These are phyloP conservation scores for Anastatus disparis DNA, from an alignment of 1,140 invertebrate genomes.

Conservation along the genomic window DNA sequence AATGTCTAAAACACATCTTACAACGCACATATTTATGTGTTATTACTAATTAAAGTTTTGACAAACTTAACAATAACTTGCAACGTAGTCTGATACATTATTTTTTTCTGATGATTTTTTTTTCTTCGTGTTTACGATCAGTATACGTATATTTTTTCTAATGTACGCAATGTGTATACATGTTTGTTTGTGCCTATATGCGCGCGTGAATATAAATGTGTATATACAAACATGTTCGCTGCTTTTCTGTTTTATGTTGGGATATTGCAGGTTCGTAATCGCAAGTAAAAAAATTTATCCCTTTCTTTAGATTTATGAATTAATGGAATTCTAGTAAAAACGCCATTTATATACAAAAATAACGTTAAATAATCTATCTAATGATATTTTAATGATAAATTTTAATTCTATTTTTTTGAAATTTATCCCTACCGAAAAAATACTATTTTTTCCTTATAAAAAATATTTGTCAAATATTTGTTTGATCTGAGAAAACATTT, in stretches of 20 bases:
- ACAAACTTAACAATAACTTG: conserved; percentile 32
- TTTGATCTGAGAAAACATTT: conserved; percentile 19
- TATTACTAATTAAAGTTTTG: conserved; percentile 24
- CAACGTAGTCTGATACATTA: neutral
- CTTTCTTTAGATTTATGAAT: neutral
- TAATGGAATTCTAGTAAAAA: conserved; percentile 18
- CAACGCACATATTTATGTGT: neutral
- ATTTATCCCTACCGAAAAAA: neutral
- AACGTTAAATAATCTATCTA: conserved; percentile 20
- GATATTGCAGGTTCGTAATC: neutral
- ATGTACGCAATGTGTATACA: conserved; percentile 1
- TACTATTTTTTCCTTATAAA: neutral
- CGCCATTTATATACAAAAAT: conserved; percentile 33
- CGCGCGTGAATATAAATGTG: neutral
- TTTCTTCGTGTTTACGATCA: neutral
- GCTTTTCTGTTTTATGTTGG: conserved; percentile 1
- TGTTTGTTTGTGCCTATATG: neutral
- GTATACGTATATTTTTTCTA: too few relatives aligned
- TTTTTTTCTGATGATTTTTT: neutral
- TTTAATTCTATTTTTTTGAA: neutral
- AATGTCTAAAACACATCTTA: neutral
- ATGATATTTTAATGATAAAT: conserved; percentile 10
- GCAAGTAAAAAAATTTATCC: neutral
- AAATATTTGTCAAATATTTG: neutral
- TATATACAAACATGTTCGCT: conserved; percentile 29